Percentiles rank a stretch among this genome's conserved stretches.
phyloP scores from a whole-genome alignment of 2,797 vertebrate genomes.

The Peromyscus aztecus region DNA sequence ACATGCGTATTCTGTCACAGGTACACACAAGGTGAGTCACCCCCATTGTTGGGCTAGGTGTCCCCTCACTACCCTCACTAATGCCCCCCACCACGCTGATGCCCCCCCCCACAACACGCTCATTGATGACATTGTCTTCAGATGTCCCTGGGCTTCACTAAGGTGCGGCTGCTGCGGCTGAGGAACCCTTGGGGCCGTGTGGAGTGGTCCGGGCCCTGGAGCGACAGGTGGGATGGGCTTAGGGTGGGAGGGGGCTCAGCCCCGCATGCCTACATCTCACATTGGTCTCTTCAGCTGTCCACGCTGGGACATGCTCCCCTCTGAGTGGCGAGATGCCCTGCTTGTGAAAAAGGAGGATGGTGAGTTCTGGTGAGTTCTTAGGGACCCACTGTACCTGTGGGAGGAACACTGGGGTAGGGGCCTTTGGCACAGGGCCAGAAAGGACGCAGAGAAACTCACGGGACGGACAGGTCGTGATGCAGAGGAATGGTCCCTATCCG shows the following conservation, averaged over 20 bases:
- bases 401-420: rapidly evolving
- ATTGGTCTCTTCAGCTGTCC: slow-evolving; percentile 79
- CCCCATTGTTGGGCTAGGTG: rapidly evolving
- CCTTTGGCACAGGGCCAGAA: neutral
- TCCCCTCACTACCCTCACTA: too few species aligned
- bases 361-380: slow-evolving; percentile 85
- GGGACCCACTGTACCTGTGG: too few species aligned
- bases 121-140: neutral
- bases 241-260: rapidly evolving
- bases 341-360: slow-evolving; percentile 82
- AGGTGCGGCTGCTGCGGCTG: slow-evolving; percentile 90
- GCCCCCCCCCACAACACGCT: rapidly evolving
- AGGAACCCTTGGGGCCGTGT: slow-evolving; percentile 94
- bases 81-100: neutral
- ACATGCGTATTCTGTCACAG: slow-evolving; percentile 93
- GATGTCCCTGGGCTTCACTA: slow-evolving; percentile 81
- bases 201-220: slow-evolving; percentile 92
- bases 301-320: slow-evolving; percentile 73
- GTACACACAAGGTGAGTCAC: slow-evolving; percentile 85
- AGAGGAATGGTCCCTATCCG: neutral
- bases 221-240: slow-evolving; percentile 78
- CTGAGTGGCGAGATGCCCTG: slow-evolving; percentile 65
- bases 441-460: neutral
- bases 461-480: too few species aligned
- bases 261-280: neutral